Evolutionary conservation across 2,888 invertebrate species (phyloP).

Genomic region (Scelioninae gen. 2): DNA sequence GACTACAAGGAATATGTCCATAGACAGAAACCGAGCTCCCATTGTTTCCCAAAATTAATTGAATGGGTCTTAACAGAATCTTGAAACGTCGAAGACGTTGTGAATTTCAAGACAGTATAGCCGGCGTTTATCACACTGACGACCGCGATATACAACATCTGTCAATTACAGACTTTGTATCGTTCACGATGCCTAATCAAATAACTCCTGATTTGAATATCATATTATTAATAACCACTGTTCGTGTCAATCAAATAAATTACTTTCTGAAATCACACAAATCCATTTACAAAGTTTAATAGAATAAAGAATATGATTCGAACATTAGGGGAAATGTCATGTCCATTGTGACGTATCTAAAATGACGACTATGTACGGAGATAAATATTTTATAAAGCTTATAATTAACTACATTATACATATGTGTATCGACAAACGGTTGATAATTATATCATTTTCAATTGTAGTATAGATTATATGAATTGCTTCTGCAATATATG

Average conservation of each 20-base stretch:
- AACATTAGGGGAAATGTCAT: too few species aligned
- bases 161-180: constrained; percentile 49
- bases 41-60: constrained; percentile 72
- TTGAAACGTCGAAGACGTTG: constrained; percentile 62
- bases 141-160: constrained; percentile 32
- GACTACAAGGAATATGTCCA: constrained; percentile 51
- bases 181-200: constrained; percentile 22
- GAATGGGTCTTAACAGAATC: constrained; percentile 65
- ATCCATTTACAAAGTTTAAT: not conserved
- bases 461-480: too few species aligned
- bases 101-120: constrained; percentile 42
- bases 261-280: constrained; percentile 4
- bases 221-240: constrained; percentile 28
- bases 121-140: constrained; percentile 41
- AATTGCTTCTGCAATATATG: too few species aligned
- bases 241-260: constrained; percentile 15
- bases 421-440: too few species aligned
- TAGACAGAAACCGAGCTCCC: constrained; percentile 45
- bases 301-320: not conserved
- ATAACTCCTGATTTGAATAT: constrained; percentile 29
- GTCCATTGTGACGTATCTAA: too few species aligned
- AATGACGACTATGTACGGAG: too few species aligned
- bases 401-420: too few species aligned
- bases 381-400: too few species aligned
- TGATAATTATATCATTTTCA: too few species aligned